Percentiles rank a stretch among this genome's conserved stretches.
Evolutionary conservation across 2,888 invertebrate species (phyloP).

Genomic region (Brachyopa scutellaris): DNA sequence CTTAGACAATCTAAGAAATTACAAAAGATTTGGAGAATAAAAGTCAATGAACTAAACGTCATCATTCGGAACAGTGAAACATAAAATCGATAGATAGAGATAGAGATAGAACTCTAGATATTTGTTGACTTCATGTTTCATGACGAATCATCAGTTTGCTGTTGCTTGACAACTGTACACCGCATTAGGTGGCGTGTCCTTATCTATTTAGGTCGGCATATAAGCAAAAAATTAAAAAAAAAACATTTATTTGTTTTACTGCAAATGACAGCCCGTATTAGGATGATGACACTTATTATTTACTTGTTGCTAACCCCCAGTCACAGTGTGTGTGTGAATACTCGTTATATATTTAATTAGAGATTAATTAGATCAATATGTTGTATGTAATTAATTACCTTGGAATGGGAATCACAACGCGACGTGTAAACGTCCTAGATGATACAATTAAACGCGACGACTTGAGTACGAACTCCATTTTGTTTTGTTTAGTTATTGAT

Average conservation of each 20-base stretch:
- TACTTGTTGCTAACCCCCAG: not conserved
- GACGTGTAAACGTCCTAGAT: conserved; percentile 80
- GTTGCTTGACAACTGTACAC: too few relatives aligned
- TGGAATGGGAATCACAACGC: conserved; percentile 81
- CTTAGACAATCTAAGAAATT: conserved; percentile 2
- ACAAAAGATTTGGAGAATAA: not conserved
- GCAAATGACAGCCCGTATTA: not conserved
- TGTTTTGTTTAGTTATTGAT: conserved; percentile 46
- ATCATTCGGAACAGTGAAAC: not conserved
- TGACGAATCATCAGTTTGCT: too few relatives aligned
- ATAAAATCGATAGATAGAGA: too few relatives aligned
- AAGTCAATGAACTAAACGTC: conserved; percentile 36
- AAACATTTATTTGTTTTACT: not conserved
- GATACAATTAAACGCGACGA: conserved; percentile 80
- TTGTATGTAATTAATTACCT: conserved; percentile 77
- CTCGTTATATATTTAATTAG: too few relatives aligned
- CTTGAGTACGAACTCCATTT: conserved; percentile 81
- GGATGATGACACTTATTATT: not conserved
- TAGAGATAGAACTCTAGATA: too few relatives aligned
- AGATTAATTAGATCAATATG: conserved; percentile 9
- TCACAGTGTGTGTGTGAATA: not conserved
- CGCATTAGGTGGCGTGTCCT: conserved; percentile 2
- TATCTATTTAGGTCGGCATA: conserved; percentile 41
- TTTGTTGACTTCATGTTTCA: too few relatives aligned
- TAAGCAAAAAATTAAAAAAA: not conserved